A percentile compares a stretch with the other conserved stretches of the same genome.
phyloP scores from a whole-genome alignment of 1,140 invertebrate genomes.

The Halictus rubicundus region DNA sequence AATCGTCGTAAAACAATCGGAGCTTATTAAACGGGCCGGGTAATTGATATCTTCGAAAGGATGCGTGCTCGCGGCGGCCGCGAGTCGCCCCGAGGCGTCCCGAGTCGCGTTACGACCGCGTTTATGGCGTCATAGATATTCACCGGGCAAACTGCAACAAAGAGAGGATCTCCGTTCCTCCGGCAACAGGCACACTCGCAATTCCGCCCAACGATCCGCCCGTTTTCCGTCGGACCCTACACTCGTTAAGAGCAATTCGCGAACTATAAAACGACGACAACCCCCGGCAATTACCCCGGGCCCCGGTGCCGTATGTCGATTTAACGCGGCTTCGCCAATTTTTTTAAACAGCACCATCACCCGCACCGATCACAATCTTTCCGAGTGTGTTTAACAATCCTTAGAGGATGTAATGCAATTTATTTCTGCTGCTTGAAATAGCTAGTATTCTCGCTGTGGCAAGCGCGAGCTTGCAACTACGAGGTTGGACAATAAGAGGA shows the following conservation, averaged over 20 bases:
- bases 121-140: slow-evolving; percentile 5
- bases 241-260: background rate
- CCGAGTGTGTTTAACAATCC: too few species aligned
- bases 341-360: too few species aligned
- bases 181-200: background rate
- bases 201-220: background rate
- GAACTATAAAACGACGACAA: background rate
- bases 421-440: too few species aligned
- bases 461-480: too few species aligned
- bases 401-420: too few species aligned
- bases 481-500: too few species aligned
- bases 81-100: background rate
- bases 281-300: background rate
- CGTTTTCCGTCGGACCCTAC: background rate
- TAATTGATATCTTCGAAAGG: background rate
- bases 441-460: too few species aligned
- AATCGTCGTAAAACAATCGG: background rate
- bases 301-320: background rate
- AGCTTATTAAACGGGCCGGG: background rate
- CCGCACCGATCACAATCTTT: too few species aligned
- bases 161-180: background rate
- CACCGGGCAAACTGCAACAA: background rate
- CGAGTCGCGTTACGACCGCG: background rate
- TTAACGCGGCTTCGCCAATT: background rate
- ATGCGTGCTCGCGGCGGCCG: too few species aligned